Conservation (phyloP, 2,113 vertebrate genomes). For the Macquaria ambigua region DNA sequence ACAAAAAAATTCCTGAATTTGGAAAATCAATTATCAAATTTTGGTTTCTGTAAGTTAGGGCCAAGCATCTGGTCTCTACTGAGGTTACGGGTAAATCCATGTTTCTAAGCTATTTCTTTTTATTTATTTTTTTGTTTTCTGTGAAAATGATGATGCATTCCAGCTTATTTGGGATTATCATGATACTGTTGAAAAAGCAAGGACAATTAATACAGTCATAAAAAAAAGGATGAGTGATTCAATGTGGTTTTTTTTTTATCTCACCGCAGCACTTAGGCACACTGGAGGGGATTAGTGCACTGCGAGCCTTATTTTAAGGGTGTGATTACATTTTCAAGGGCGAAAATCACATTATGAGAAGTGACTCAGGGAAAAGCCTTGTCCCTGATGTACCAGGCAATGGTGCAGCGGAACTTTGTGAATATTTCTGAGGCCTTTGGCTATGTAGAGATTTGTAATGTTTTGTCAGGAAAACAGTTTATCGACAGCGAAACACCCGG, state of each 20-base stretch:
- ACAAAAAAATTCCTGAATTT: neutral
- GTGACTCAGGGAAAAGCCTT: constrained; percentile 61
- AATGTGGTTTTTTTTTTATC: constrained; percentile 41
- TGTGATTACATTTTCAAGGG: constrained; percentile 75
- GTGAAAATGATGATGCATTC: constrained; percentile 31
- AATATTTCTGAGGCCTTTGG: constrained; percentile 43
- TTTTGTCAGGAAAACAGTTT: constrained; percentile 66
- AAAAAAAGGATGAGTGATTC: constrained; percentile 53
- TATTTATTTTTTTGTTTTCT: neutral
- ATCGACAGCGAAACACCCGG: constrained; percentile 42
- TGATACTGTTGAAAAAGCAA: constrained; percentile 42
- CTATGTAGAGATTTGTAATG: constrained; percentile 40
- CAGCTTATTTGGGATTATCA: constrained; percentile 51
- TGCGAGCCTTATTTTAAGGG: constrained; percentile 64
- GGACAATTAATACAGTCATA: constrained; percentile 52
- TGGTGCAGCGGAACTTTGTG: constrained; percentile 15
- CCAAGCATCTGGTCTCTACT: neutral
- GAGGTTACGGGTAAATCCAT: neutral
- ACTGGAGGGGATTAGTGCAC: constrained; percentile 60
- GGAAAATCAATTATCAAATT: neutral
- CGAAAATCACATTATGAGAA: constrained; percentile 68
- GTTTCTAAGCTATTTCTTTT: neutral
- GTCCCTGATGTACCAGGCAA: constrained; percentile 22
- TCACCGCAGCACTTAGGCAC: constrained; percentile 41
- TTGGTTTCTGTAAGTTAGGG: neutral